Percentiles rank a stretch among this genome's conserved stretches.
Evolutionary conservation across 2,113 vertebrate genomes (phyloP).

Genomic region (Camelus dromedarius): DNA sequence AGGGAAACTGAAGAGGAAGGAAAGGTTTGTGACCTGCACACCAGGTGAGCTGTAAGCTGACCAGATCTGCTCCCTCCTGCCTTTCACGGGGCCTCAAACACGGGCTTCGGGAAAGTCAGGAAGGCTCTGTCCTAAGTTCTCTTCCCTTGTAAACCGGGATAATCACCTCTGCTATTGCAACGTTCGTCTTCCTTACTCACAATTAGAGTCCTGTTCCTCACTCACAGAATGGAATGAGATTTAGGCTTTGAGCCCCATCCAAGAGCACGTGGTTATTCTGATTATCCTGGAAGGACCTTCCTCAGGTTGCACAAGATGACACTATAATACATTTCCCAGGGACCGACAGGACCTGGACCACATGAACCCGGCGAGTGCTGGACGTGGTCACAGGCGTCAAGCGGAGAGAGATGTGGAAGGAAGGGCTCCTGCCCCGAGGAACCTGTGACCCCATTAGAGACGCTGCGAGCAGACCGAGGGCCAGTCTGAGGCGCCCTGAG

Average conservation of each 20-base stretch:
- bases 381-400: background rate
- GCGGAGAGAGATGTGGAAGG: background rate
- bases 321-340: background rate
- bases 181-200: background rate
- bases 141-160: background rate
- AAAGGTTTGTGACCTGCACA: background rate
- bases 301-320: background rate
- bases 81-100: background rate
- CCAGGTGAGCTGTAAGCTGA: background rate
- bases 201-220: background rate
- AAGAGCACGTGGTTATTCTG: background rate
- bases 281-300: background rate
- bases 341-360: background rate
- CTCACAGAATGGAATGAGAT: background rate
- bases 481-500: background rate
- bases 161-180: background rate
- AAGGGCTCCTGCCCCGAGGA: background rate
- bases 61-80: background rate
- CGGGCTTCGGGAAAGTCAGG: background rate
- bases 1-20: background rate
- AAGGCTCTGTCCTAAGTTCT: background rate
- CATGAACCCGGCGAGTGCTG: background rate
- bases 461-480: background rate
- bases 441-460: background rate
- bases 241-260: background rate